Evolutionary conservation across 2,113 vertebrate genomes (phyloP).

Genomic region (Dunckerocampus dactyliophorus): DNA sequence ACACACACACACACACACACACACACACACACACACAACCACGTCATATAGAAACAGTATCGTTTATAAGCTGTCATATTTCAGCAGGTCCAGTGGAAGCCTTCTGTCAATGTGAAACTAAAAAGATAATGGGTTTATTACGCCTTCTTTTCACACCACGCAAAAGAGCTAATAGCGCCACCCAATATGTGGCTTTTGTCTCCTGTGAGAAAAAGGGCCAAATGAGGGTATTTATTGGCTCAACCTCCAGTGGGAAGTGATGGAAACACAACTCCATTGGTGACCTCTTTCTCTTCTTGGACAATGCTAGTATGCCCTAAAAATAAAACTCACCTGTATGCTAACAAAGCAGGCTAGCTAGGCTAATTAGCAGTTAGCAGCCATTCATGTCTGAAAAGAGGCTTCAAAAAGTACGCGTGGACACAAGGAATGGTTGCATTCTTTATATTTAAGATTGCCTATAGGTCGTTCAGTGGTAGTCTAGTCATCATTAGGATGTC

Average conservation of each 20-base stretch:
- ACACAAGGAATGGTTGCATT: neutral
- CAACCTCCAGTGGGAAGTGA: neutral
- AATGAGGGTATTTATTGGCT: slow-evolving; percentile 1
- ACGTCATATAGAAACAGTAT: slow-evolving; percentile 6
- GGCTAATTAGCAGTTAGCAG: neutral
- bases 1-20: too few relatives aligned
- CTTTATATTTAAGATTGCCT: neutral
- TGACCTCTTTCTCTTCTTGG: neutral
- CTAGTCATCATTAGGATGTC: neutral
- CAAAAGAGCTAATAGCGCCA: neutral
- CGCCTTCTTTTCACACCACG: too few relatives aligned
- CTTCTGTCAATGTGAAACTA: slow-evolving; percentile 14
- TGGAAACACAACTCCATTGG: neutral
- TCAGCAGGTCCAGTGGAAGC: slow-evolving; percentile 27
- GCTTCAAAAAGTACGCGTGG: neutral
- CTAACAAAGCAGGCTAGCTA: neutral
- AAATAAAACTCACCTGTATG: neutral
- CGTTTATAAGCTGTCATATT: neutral
- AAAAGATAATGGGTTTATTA: slow-evolving; percentile 1
- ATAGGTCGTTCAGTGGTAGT: too few relatives aligned
- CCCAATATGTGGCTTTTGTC: neutral
- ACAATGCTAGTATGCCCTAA: neutral
- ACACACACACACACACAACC: too few relatives aligned
- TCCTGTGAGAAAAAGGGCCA: neutral
- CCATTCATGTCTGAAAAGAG: neutral